phyloP scores from a whole-genome alignment of 2,113 vertebrate genomes.

The Formicarius rufipectus region DNA sequence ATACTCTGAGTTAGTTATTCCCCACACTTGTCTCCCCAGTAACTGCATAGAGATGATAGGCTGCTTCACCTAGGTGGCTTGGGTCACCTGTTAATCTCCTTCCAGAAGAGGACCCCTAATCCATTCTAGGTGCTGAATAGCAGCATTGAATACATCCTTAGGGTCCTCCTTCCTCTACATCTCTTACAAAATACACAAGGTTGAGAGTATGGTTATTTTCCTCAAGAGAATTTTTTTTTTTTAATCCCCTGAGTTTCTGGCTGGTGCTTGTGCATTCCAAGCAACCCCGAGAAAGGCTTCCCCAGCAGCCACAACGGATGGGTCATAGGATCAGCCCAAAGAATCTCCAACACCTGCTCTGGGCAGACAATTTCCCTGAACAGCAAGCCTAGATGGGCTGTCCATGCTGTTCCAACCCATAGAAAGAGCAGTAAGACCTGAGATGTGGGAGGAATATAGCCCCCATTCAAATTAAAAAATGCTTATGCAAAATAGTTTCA shows the following conservation, averaged over 20 bases:
- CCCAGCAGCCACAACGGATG: background rate
- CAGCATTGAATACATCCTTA: background rate
- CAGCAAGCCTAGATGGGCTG: background rate
- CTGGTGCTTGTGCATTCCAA: background rate
- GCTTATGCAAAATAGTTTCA: background rate
- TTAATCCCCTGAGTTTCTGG: background rate
- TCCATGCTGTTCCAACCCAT: rapidly evolving
- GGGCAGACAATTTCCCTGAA: background rate
- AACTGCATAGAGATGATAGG: background rate
- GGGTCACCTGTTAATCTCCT: background rate
- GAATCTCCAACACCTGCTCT: background rate
- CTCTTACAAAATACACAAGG: background rate
- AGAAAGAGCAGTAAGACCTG: background rate
- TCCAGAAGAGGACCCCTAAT: background rate
- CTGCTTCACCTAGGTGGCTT: background rate
- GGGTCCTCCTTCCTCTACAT: background rate
- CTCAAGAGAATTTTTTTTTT: background rate
- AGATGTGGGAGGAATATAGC: background rate
- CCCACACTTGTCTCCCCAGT: background rate
- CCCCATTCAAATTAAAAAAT: background rate
- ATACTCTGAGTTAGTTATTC: background rate
- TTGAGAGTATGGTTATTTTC: background rate
- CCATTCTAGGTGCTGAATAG: background rate
- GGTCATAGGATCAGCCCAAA: background rate
- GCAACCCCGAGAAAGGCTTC: background rate